Base-by-base conservation (phyloP, 23 tunicate species). In the Styela plicata region DNA sequence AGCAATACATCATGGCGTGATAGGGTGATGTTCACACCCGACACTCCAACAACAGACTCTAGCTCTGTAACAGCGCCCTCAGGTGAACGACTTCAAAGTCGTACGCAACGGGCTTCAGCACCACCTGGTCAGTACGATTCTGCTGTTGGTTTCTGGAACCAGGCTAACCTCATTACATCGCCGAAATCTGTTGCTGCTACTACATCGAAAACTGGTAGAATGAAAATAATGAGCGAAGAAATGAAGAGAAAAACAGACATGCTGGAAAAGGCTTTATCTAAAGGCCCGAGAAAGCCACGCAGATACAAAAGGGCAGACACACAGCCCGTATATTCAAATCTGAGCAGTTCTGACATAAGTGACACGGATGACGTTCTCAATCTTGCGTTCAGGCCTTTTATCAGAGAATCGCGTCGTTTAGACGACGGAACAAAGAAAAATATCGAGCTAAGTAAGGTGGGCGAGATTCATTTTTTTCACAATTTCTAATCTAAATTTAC, bases 241-340 rank as follows among this genome's bases (percentile, higher is more conserved):
- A 84, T 89, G 94, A 53, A 67, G 70, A 79, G 70, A 61, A 89
- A 89, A 70, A 82, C 83, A 62, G 76, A 25, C 5, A 89, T 85
- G 67, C 29, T 89, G 69, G 94, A 89, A 73, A 80, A 69, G 24
- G 88, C 80, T 2, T 53, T 89, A 10, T 34, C 69, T 5, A 79
- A 84, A 33, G 93, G 84, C 2, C 87, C 93, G 16, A 82, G 34
- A 2, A 83, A 34, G 44, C 76, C 83, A 2, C 20, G 81, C 2
- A 73, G 66, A 31, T 63, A 74, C 32, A 63, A 74, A 63, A 82
- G 96, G 31, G 84, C 84, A 31, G 84, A 80, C 3, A 80, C 84
- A 30, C 84, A 80, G 76, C 84, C 84, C 13, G 81, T 76, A 25
- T 36, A 26, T 53, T 44, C 63, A 44, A 76, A 53, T 18, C 1